Evolutionary conservation across 2,888 invertebrate genomes (phyloP).

Genomic region (Lucinisca nassula): DNA sequence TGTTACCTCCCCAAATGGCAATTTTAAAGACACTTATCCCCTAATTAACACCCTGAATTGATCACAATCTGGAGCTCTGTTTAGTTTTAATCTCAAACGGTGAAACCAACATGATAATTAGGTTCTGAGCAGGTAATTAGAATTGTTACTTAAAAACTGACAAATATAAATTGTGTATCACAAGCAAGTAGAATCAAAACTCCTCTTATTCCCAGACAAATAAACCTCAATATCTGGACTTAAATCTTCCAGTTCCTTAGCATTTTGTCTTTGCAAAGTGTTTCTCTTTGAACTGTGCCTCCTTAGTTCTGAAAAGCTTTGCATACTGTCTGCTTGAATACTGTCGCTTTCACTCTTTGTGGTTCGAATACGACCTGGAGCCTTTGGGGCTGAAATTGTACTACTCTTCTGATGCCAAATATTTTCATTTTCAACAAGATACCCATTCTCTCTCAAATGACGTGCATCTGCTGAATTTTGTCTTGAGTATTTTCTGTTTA

Average conservation of each 20-base stretch:
- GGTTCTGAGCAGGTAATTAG: too few species aligned
- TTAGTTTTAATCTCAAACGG: too few species aligned
- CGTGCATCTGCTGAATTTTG: neutral
- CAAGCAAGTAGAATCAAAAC: constrained; percentile 43
- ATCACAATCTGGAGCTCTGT: too few species aligned
- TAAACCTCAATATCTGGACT: constrained; percentile 7
- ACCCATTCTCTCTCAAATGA: constrained; percentile 31
- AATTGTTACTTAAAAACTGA: too few species aligned
- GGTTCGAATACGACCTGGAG: constrained; percentile 58
- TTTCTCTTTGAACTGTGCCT: constrained; percentile 57
- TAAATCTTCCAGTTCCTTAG: constrained; percentile 65
- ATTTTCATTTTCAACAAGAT: constrained; percentile 29
- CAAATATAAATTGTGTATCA: too few species aligned
- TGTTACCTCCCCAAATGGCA: too few species aligned
- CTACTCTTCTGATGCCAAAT: neutral
- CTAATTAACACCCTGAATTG: too few species aligned
- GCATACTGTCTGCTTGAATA: neutral
- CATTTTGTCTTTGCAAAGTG: constrained; percentile 71
- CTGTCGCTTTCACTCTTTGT: constrained; percentile 8
- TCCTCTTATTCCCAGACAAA: constrained; percentile 4
- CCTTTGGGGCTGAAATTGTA: constrained; percentile 43
- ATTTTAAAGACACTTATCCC: too few species aligned
- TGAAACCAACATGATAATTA: too few species aligned
- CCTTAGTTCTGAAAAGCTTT: neutral
- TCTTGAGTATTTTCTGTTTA: constrained; percentile 18